phyloP scores from a whole-genome alignment of 2,113 vertebrate genomes.

The Halcyon senegalensis region DNA sequence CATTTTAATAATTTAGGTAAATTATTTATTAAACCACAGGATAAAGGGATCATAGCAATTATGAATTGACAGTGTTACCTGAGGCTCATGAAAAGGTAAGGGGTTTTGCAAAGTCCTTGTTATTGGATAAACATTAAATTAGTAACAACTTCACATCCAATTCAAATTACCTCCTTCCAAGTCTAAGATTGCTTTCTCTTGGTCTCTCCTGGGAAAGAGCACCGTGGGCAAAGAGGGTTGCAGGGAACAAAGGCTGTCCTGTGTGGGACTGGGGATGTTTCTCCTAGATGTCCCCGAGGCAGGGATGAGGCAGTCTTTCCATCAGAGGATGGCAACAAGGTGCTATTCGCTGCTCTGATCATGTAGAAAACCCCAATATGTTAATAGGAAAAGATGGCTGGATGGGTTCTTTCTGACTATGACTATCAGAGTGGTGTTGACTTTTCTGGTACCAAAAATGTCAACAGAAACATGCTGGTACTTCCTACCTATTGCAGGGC shows the following conservation, averaged over 20 bases:
- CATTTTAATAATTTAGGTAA: conserved; percentile 84
- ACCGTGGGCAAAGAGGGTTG: not conserved
- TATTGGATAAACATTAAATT: conserved; percentile 76
- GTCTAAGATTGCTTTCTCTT: not conserved
- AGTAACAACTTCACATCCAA: conserved; percentile 69
- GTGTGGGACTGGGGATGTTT: rapidly evolving
- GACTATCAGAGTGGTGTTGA: not conserved
- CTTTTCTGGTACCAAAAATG: not conserved
- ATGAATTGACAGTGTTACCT: conserved; percentile 79
- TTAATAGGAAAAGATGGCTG: not conserved
- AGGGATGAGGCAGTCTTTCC: not conserved
- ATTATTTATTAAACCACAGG: conserved; percentile 81
- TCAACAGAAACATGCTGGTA: not conserved
- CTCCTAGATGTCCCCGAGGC: not conserved
- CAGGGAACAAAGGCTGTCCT: not conserved
- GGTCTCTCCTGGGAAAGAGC: not conserved
- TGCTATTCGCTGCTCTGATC: not conserved
- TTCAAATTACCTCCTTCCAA: conserved; percentile 55
- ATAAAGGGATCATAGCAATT: conserved; percentile 78
- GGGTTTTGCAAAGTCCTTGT: conserved; percentile 68
- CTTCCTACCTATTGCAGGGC: not conserved
- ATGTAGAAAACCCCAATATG: not conserved
- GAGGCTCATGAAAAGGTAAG: conserved; percentile 70
- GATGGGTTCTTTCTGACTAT: not conserved
- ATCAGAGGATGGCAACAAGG: not conserved